These are phyloP conservation scores for Percopsis omiscomaycus DNA, from an alignment of 2,797 vertebrate species.

Conservation along the genomic window DNA sequence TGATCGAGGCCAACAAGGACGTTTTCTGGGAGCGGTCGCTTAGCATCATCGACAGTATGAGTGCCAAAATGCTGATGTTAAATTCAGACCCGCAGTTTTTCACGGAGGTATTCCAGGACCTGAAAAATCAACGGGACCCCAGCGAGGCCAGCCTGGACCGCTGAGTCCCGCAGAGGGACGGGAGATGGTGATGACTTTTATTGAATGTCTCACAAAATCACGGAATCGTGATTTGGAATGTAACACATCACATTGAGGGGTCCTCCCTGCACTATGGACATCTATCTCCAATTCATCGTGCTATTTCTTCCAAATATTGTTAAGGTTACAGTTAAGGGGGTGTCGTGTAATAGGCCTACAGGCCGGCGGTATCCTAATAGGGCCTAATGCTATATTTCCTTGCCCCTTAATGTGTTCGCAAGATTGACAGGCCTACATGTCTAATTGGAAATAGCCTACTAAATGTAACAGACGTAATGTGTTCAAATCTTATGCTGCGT, in stretches of 20 bases:
- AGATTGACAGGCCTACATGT: neutral
- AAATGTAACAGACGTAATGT: too few species aligned
- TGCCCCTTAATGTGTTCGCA: constrained; percentile 19
- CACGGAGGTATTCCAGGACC: constrained; percentile 96
- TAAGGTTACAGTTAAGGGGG: constrained; percentile 49
- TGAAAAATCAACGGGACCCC: constrained; percentile 89
- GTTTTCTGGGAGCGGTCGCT: constrained; percentile 94
- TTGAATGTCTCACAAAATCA: constrained; percentile 36
- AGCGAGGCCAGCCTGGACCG: constrained; percentile 84
- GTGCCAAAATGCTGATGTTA: constrained; percentile 94
- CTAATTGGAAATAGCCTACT: neutral
- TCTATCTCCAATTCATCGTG: constrained; percentile 51
- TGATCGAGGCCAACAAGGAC: constrained; percentile 90
- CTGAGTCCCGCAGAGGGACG: constrained; percentile 65
- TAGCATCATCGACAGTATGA: constrained; percentile 89
- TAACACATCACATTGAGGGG: constrained; percentile 26
- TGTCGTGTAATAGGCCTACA: constrained; percentile 58
- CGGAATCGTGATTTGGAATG: constrained; percentile 39
- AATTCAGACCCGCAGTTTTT: constrained; percentile 97
- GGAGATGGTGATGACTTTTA: constrained; percentile 3
- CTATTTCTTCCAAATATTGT: constrained; percentile 54
- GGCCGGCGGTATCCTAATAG: constrained; percentile 46
- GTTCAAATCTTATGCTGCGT: too few species aligned
- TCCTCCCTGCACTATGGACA: constrained; percentile 12
- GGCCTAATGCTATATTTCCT: constrained; percentile 34